Evolutionary conservation across 2,888 invertebrate species (phyloP), one percentile per base, ranked within the genome.

Genomic region (Oligia fasciuncula): DNA sequence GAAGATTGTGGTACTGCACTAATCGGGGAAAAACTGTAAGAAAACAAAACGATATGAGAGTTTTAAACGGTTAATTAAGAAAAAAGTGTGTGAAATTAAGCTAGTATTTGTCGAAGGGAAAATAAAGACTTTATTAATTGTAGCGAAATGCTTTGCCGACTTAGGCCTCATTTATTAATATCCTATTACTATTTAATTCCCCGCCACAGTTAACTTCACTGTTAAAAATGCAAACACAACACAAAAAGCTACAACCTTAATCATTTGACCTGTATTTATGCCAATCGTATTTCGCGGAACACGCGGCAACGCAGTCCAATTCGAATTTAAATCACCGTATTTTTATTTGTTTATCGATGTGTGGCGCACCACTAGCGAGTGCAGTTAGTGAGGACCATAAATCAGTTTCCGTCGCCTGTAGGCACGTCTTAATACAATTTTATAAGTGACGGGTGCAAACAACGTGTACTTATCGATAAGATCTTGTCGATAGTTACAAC

Each of bases 401-500:
- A 96, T 96, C 96, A 95, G 93, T 91, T 93, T 92, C 91, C 93
- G 93, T 90, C 89, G 92, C 93, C 90, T 84, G 91, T 93, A 94
- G 93, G 93, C 94, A 93, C 89, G 94, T 95, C 95, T 95, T 95
- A 95, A 95, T 95, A 95, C 95, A 95, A 95, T 95, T 95, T 94
- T 92, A 93, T 91, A 92, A 95, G 95, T 94, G 95, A 94, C 91
- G 95, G 91, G 82, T 85, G 84, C 89, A 91, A 92, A 92, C 75
- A 79, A 66, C 65, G 76, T 60, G 74, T 63, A 73, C 51, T 46
- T 85, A 85, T 89, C 88, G 88, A 90, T 86, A 89, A 79, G 65
- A 77, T 83, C 62, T 83, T 75, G 81, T 90, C 86, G 89, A 90
- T 76, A 88, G 70, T 72, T 76, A 71, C 68, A 73, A 73, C 54